Percentiles rank a stretch among this genome's conserved stretches.
phyloP scores from a whole-genome alignment of 2,888 invertebrate species.

The Plagodis dolabraria region DNA sequence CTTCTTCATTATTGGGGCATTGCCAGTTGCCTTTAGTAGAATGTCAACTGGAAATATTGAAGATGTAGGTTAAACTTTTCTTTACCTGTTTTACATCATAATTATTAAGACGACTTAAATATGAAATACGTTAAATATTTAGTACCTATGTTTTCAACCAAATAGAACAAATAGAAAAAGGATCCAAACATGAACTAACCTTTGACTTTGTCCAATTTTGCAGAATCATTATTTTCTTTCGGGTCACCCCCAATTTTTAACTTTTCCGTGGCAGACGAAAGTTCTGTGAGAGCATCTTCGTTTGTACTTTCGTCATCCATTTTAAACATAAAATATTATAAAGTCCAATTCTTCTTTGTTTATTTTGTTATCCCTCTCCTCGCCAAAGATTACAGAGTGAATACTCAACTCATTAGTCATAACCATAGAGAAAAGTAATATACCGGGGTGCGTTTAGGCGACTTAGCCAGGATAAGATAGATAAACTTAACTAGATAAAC shows the following conservation, averaged over 20 bases:
- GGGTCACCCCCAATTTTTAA: conserved; percentile 60
- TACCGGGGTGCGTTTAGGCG: too few species aligned
- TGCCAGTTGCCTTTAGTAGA: conserved; percentile 96
- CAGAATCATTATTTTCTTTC: conserved; percentile 62
- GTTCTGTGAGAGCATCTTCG: conserved; percentile 52
- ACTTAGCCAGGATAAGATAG: too few species aligned
- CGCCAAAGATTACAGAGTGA: too few species aligned
- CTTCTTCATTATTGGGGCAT: conserved; percentile 98
- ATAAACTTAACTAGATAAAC: too few species aligned
- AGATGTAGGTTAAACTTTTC: background rate
- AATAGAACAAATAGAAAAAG: too few species aligned
- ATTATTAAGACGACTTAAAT: background rate
- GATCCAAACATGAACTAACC: conserved; percentile 42
- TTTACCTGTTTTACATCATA: too few species aligned
- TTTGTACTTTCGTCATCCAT: conserved; percentile 69
- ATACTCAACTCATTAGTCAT: too few species aligned
- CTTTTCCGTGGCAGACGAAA: conserved; percentile 56
- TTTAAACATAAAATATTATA: conserved; percentile 12
- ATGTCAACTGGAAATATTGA: conserved; percentile 91
- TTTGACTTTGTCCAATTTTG: conserved; percentile 74
- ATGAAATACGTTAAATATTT: background rate
- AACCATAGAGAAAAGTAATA: too few species aligned
- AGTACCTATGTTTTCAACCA: background rate
- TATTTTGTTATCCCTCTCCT: too few species aligned
- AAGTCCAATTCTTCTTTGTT: too few species aligned